Conservation (phyloP, 1,140 invertebrate species). For the Drosophila serrata region DNA sequence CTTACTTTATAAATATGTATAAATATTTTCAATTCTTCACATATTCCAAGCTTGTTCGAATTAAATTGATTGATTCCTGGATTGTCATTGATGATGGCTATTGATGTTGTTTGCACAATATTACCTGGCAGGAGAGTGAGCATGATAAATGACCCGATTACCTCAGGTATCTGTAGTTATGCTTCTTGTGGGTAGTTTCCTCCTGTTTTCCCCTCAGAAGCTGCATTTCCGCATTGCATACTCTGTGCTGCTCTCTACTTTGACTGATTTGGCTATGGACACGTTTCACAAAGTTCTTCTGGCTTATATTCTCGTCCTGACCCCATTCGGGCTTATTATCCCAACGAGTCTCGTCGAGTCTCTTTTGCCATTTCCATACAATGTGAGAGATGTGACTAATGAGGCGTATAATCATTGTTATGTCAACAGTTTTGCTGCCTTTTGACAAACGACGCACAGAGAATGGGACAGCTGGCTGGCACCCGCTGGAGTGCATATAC, state of each 20-base stretch:
- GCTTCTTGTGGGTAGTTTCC: constrained; percentile 5
- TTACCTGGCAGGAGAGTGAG: not conserved
- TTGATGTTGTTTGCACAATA: constrained; percentile 6
- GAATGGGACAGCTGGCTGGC: constrained; percentile 7
- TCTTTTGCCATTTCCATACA: constrained; percentile 44
- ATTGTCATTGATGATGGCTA: constrained; percentile 4
- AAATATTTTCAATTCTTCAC: too few species aligned
- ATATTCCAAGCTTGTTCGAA: not conserved
- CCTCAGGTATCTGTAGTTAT: not conserved
- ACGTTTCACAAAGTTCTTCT: constrained; percentile 33
- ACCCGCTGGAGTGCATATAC: constrained; percentile 36
- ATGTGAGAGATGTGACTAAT: constrained; percentile 74
- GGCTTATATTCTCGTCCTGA: constrained; percentile 16
- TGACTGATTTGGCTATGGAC: constrained; percentile 22
- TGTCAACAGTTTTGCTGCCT: constrained; percentile 82
- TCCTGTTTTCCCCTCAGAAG: not conserved
- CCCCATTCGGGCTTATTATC: constrained; percentile 43
- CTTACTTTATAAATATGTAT: too few species aligned
- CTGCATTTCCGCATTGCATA: constrained; percentile 18
- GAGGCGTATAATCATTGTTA: constrained; percentile 84
- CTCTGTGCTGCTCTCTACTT: constrained; percentile 1
- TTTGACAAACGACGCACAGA: constrained; percentile 71
- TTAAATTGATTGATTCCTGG: constrained; percentile 1
- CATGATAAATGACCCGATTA: constrained; percentile 18
- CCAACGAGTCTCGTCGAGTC: constrained; percentile 7